A percentile compares a stretch with the other conserved stretches of the same genome.
Conservation (phyloP, 2,797 vertebrate genomes). For the Protonibea diacanthus region DNA sequence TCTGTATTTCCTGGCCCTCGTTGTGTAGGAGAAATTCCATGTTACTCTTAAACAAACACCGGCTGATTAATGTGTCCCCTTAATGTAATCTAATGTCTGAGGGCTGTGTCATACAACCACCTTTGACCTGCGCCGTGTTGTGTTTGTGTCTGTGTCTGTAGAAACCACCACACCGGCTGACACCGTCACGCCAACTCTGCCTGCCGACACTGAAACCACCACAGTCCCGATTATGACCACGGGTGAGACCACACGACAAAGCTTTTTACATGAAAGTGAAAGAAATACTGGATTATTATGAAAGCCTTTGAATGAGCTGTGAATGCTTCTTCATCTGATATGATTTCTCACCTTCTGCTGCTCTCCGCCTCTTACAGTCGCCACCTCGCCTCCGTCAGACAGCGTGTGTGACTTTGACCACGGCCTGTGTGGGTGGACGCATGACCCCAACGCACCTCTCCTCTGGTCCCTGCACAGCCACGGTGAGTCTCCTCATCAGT, state of each 20-base stretch:
- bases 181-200: slow-evolving; percentile 87
- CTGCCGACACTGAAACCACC: slow-evolving; percentile 84
- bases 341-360: slow-evolving; percentile 17
- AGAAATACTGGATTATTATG: slow-evolving; percentile 1
- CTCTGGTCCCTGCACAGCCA: slow-evolving; percentile 88
- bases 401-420: slow-evolving; percentile 93
- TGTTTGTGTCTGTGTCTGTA: slow-evolving; percentile 70
- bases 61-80: slow-evolving; percentile 13
- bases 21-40: slow-evolving; percentile 12
- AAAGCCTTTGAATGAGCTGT: slow-evolving; percentile 24
- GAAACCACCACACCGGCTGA: slow-evolving; percentile 91
- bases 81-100: neutral
- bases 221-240: slow-evolving; percentile 70
- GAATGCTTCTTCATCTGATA: slow-evolving; percentile 33
- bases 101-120: neutral
- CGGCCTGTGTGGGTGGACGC: slow-evolving; percentile 92
- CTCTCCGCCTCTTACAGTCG: slow-evolving; percentile 46
- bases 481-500: slow-evolving; percentile 65
- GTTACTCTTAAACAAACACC: slow-evolving; percentile 27
- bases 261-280: neutral
- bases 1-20: slow-evolving; percentile 20
- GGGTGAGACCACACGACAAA: slow-evolving; percentile 65
- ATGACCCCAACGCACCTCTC: slow-evolving; percentile 89
- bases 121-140: slow-evolving; percentile 23
- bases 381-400: slow-evolving; percentile 76